Evolutionary conservation across 1,140 invertebrate species (phyloP).

Genomic region (Lordiphosa clarofinis): DNA sequence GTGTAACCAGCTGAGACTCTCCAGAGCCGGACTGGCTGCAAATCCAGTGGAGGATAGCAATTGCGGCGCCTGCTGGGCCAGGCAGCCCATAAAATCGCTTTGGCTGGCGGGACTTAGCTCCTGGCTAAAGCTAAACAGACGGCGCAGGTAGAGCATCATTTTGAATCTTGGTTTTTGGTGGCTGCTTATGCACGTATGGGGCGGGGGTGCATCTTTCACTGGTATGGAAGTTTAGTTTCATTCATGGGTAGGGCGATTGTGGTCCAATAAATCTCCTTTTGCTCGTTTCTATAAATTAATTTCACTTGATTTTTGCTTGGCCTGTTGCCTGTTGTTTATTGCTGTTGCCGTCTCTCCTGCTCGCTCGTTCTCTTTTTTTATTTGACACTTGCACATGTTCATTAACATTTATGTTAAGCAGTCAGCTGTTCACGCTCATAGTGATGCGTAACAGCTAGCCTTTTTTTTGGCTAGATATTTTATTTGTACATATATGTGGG

Average conservation of each 20-base stretch:
- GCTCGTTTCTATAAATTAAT: too few relatives aligned
- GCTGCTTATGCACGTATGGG: constrained; percentile 4
- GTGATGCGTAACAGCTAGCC: too few relatives aligned
- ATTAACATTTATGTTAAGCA: too few relatives aligned
- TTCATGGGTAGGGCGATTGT: constrained; percentile 18
- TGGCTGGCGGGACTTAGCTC: constrained; percentile 53
- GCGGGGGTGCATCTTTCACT: constrained; percentile 22
- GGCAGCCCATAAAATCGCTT: constrained; percentile 55
- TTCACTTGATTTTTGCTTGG: too few relatives aligned
- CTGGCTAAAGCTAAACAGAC: constrained; percentile 68
- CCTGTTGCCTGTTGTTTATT: too few relatives aligned
- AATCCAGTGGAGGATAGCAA: constrained; percentile 39
- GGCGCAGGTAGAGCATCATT: constrained; percentile 65
- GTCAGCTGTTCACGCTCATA: too few relatives aligned
- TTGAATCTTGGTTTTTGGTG: not conserved
- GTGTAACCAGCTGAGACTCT: constrained; percentile 84
- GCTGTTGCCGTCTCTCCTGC: too few relatives aligned
- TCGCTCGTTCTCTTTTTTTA: too few relatives aligned
- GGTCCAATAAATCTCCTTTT: too few relatives aligned
- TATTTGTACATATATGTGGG: too few relatives aligned
- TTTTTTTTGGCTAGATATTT: too few relatives aligned
- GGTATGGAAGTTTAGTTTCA: constrained; percentile 13
- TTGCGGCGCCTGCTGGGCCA: constrained; percentile 49
- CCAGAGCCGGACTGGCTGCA: constrained; percentile 41
- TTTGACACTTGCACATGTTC: too few relatives aligned